Evolutionary conservation across 1,140 invertebrate genomes (phyloP).

Genomic region (Bombus polaris): DNA sequence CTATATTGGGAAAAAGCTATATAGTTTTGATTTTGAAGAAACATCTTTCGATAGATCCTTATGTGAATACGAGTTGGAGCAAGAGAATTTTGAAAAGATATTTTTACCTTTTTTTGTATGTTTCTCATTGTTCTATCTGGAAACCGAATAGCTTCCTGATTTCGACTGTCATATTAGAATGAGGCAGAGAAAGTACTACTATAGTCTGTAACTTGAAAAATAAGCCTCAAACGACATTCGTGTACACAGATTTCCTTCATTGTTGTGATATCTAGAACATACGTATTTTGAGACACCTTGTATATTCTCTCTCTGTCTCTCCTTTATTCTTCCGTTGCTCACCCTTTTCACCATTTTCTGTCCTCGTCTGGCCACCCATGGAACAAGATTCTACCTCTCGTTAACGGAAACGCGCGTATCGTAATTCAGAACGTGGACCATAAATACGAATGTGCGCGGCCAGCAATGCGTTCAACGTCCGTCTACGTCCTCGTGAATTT

Average conservation of each 20-base stretch:
- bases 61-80: background rate
- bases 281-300: background rate
- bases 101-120: too few relatives aligned
- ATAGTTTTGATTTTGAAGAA: too few relatives aligned
- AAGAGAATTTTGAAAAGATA: background rate
- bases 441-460: constrained; percentile 29
- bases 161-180: too few relatives aligned
- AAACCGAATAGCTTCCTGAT: background rate
- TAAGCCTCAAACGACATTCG: background rate
- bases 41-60: background rate
- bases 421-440: constrained; percentile 40
- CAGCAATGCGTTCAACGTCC: background rate
- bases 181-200: background rate
- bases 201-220: too few relatives aligned
- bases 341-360: background rate
- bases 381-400: background rate
- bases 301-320: background rate
- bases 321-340: background rate
- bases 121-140: background rate
- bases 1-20: too few relatives aligned
- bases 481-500: background rate
- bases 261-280: too few relatives aligned
- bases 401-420: constrained; percentile 35
- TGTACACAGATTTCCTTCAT: too few relatives aligned
- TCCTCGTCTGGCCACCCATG: background rate